phyloP scores from a whole-genome alignment of 1,140 invertebrate species.

The Condylostylus longicornis region DNA sequence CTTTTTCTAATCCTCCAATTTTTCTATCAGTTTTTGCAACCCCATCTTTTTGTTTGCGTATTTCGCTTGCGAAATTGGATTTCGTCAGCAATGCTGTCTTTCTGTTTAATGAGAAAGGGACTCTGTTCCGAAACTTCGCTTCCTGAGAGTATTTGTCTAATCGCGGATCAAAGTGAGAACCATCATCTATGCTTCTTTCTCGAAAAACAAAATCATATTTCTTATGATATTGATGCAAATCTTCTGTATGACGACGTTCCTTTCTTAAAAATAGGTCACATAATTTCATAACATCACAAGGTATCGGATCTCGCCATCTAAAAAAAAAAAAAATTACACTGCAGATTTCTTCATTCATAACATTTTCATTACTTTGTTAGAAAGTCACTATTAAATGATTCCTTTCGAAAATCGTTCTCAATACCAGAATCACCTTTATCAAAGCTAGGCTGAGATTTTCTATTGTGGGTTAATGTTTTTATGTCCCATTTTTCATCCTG shows the following conservation, averaged over 20 bases:
- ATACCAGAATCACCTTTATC: constrained; percentile 55
- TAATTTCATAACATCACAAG: constrained; percentile 21
- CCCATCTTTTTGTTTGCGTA: constrained; percentile 21
- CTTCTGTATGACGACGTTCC: constrained; percentile 37
- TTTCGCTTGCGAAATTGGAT: constrained; percentile 24
- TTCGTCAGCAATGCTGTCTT: constrained; percentile 17
- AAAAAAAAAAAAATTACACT: neutral
- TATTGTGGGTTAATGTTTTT: no score
- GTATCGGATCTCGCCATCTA: constrained; percentile 27
- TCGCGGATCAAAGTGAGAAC: constrained; percentile 43
- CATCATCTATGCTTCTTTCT: constrained; percentile 44
- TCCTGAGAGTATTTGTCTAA: constrained; percentile 37
- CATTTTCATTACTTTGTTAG: constrained; percentile 16
- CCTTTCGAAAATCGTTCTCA: constrained; percentile 58
- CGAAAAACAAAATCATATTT: constrained; percentile 41
- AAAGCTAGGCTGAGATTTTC: constrained; percentile 29
- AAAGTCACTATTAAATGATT: constrained; percentile 42
- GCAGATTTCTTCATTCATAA: neutral
- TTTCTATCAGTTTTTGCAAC: no score
- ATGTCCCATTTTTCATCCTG: constrained; percentile 28
- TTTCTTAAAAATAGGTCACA: constrained; percentile 32
- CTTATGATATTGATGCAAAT: constrained; percentile 20
- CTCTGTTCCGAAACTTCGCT: constrained; percentile 8
- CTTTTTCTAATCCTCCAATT: constrained; percentile 48
- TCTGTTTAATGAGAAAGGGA: constrained; percentile 5